A percentile compares a stretch with the other conserved stretches of the same genome.
Conservation (phyloP, 2,113 vertebrate genomes). For the Tetraodon nigroviridis region DNA sequence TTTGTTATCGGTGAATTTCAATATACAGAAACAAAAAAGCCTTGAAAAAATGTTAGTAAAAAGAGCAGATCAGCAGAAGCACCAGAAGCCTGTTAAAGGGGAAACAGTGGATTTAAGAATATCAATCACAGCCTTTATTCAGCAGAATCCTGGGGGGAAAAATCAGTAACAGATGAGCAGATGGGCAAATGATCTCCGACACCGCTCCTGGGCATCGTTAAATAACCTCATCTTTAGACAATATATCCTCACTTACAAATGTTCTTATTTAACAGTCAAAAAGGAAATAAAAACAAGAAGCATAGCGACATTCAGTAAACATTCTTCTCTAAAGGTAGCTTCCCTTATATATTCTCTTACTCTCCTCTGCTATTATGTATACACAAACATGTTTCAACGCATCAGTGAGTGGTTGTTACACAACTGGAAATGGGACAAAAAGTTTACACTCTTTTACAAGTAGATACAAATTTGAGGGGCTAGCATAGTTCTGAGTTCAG, state of each 20-base stretch:
- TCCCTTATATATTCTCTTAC: slow-evolving; percentile 96
- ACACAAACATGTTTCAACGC: slow-evolving; percentile 97
- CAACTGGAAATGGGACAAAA: slow-evolving; percentile 99
- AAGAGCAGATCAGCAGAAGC: slow-evolving; percentile 68
- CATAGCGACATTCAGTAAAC: slow-evolving; percentile 96
- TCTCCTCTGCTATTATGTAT: slow-evolving; percentile 87
- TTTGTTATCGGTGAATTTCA: too few species aligned
- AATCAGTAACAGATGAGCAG: slow-evolving; percentile 80
- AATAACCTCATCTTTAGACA: slow-evolving; percentile 91
- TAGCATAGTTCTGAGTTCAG: slow-evolving; percentile 82
- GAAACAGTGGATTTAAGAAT: slow-evolving; percentile 86
- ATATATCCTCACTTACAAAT: slow-evolving; percentile 91
- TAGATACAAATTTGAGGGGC: slow-evolving; percentile 97
- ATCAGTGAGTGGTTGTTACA: slow-evolving; percentile 99
- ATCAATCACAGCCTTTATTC: slow-evolving; percentile 89
- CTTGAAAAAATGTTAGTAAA: slow-evolving; percentile 78
- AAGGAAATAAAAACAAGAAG: slow-evolving; percentile 54
- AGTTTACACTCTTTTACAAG: slow-evolving; percentile 99
- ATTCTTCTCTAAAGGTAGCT: slow-evolving; percentile 93
- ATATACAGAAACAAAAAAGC: slow-evolving; percentile 63
- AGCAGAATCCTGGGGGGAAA: slow-evolving; percentile 86
- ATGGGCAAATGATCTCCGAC: slow-evolving; percentile 73
- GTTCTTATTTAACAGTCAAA: slow-evolving; percentile 84
- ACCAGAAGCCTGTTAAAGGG: slow-evolving; percentile 77
- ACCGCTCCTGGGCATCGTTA: slow-evolving; percentile 66